Base-by-base conservation (phyloP, 2,797 vertebrate genomes). In the Acipenser ruthenus region DNA sequence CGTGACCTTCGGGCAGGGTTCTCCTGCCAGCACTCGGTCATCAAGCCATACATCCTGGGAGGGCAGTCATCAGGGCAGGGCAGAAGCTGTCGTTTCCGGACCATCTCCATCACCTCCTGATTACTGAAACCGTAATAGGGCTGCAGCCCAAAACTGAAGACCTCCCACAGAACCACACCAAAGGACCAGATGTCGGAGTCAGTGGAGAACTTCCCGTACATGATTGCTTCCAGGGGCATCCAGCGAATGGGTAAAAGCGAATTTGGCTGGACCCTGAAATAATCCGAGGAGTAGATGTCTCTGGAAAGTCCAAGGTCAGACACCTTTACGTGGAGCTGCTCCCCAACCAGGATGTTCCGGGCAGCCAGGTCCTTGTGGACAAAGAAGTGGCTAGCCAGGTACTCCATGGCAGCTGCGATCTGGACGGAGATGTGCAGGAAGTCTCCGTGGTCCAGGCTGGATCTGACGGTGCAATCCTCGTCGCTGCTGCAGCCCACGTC, bases 21-120 rank as follows among this genome's bases (percentile, higher is more conserved):
- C 71, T 99, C 97, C 69, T 95, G 94, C 97, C 97, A 99, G 77
- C 96, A 99, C 79, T 99, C 97, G 0, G 93, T 93, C 97, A 99
- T 99, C 79, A 99, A 82, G 65, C 87, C 82, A 63, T 98, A 97
- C 87, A 99, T 92, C 67, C 94, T 89, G 5, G 94, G 94, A 0
- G 97, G 97, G 74, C 97, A 99, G 81, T 99, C 97, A 80, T 99
- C 97, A 0, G 97, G 97, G 80, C 96, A 99, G 0, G 95, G 95
- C 76, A 99, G 83, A 71, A 97, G 87, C 77, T 98, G 97, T 3
- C 94, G 87, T 80, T 98, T 98, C 7, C 95, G 87, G 77, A 97
- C 92, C 96, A 98, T 97, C 83, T 98, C 96, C 60, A 99, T 96
- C 75, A 99, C 97, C 77, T 99, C 97, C 82, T 98, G 95, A 79